Evolutionary conservation across 2,797 vertebrate species (phyloP).

Genomic region (Chaetodon trifasciatus): DNA sequence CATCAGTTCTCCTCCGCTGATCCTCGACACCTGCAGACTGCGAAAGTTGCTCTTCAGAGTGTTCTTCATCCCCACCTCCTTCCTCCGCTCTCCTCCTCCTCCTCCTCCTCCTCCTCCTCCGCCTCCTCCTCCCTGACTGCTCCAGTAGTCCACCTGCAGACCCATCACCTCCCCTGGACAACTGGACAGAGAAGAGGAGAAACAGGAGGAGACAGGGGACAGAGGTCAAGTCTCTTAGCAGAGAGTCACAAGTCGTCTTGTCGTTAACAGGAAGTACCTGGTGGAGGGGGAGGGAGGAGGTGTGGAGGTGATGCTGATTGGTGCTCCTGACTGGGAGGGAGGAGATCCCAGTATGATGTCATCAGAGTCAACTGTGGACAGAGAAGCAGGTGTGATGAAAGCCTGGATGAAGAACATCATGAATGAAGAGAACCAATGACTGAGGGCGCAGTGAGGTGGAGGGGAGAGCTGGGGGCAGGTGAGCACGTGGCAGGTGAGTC

Average conservation of each 20-base stretch:
- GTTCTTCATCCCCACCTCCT: conserved; percentile 79
- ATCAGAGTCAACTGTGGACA: conserved; percentile 85
- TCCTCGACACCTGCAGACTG: conserved; percentile 78
- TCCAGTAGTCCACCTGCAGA: conserved; percentile 86
- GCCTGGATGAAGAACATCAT: neutral
- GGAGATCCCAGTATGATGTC: conserved; percentile 85
- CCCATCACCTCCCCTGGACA: conserved; percentile 81
- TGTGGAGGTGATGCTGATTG: conserved; percentile 38
- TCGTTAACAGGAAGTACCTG: conserved; percentile 49
- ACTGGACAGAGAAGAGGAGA: conserved; percentile 40
- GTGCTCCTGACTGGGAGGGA: conserved; percentile 55
- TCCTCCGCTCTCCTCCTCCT: conserved; percentile 70
- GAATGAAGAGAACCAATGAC: neutral
- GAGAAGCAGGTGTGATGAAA: neutral
- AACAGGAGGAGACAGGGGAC: neutral
- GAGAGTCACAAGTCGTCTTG: neutral
- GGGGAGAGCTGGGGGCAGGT: neutral
- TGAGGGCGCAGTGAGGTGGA: neutral
- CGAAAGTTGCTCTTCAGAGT: conserved; percentile 85
- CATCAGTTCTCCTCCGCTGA: conserved; percentile 75
- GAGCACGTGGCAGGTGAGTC: neutral
- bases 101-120: conserved; percentile 68
- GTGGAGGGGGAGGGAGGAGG: conserved; percentile 56
- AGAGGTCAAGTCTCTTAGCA: neutral
- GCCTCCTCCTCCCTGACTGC: conserved; percentile 65